These are phyloP conservation scores for Oxyruncus cristatus DNA, from an alignment of 2,113 vertebrate species.

Conservation along the genomic window DNA sequence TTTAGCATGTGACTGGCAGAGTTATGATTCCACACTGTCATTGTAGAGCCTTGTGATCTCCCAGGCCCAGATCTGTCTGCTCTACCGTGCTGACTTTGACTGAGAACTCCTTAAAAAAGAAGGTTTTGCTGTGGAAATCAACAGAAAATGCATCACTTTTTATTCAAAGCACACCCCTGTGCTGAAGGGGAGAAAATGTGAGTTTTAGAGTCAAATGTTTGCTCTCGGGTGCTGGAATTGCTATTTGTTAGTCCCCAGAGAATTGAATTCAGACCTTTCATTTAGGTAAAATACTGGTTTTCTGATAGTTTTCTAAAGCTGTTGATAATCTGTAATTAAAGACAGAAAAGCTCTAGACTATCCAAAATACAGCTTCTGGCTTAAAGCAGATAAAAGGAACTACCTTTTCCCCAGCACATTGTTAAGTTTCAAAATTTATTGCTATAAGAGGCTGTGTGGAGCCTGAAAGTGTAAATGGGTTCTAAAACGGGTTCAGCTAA, in stretches of 20 bases:
- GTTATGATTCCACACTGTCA: not conserved
- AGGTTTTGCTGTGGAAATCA: rapidly evolving
- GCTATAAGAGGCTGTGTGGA: not conserved
- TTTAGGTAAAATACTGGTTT: not conserved
- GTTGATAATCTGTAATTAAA: not conserved
- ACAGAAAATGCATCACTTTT: not conserved
- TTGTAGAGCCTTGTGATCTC: not conserved
- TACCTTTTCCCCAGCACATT: not conserved
- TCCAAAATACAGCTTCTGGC: not conserved
- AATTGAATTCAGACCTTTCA: not conserved
- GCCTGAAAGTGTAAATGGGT: not conserved
- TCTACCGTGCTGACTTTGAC: not conserved
- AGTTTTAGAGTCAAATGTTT: not conserved
- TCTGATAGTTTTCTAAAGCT: not conserved
- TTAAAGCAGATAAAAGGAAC: not conserved
- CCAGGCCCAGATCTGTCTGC: not conserved
- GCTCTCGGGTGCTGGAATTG: not conserved
- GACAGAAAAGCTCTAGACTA: not conserved
- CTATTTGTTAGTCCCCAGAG: not conserved
- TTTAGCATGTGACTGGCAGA: not conserved
- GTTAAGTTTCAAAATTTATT: not conserved
- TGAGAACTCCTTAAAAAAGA: not conserved
- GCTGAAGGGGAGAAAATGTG: not conserved
- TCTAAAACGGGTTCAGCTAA: not conserved
- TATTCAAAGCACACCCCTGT: not conserved